phyloP scores from a whole-genome alignment of 2,888 invertebrate genomes.

The Nowickia ferox region DNA sequence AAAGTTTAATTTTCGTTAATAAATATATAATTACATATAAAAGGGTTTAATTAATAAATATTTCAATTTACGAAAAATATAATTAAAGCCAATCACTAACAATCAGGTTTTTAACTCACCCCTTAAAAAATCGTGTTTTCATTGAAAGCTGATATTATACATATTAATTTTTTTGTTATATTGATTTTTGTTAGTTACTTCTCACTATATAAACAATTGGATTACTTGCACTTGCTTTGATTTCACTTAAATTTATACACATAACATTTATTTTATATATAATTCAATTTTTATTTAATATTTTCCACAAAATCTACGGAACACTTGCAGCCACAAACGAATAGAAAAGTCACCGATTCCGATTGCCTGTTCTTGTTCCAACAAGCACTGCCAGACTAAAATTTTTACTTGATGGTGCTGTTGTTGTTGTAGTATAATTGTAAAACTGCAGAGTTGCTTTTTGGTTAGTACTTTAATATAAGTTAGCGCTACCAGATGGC shows the following conservation, averaged over 20 bases:
- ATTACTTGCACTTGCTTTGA: constrained; percentile 6
- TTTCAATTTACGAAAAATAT: background rate
- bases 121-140: constrained; percentile 30
- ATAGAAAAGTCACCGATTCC: constrained; percentile 35
- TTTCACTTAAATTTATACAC: background rate
- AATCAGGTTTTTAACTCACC: constrained; percentile 30
- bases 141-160: background rate
- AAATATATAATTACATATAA: no score
- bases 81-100: background rate
- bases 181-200: background rate
- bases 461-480: background rate
- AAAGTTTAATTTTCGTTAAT: background rate
- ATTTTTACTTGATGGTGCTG: background rate
- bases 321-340: constrained; percentile 14
- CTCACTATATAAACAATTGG: background rate
- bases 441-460: constrained; percentile 2
- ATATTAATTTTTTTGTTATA: background rate
- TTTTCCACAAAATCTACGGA: constrained; percentile 17
- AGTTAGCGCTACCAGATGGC: background rate
- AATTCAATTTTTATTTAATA: background rate
- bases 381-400: constrained; percentile 40
- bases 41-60: no score
- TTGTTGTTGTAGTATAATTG: constrained; percentile 3
- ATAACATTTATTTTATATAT: background rate
- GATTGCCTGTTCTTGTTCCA: constrained; percentile 31